phyloP scores from a whole-genome alignment of 2,113 vertebrate genomes.

The Merops nubicus region DNA sequence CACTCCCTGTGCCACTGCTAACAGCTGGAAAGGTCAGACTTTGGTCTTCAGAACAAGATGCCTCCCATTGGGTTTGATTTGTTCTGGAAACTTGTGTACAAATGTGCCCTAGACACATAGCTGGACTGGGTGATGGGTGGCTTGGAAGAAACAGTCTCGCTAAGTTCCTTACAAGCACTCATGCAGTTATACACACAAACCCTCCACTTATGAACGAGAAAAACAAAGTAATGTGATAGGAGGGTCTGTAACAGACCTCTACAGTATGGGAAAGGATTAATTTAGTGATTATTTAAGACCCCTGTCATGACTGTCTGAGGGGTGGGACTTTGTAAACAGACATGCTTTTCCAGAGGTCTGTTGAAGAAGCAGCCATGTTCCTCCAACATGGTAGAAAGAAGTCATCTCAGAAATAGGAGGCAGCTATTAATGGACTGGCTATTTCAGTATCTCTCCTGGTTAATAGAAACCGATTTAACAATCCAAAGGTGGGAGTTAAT shows the following conservation, averaged over 20 bases:
- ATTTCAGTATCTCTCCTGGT: background rate
- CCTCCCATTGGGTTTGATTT: background rate
- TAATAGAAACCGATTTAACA: background rate
- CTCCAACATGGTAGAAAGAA: background rate
- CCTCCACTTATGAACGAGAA: background rate
- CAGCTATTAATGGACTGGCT: background rate
- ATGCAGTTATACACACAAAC: background rate
- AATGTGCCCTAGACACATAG: background rate
- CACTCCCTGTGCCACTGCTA: fast-evolving
- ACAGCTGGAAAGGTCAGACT: background rate
- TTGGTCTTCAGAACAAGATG: background rate
- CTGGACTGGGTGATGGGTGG: background rate
- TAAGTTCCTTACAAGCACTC: background rate
- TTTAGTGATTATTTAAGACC: background rate
- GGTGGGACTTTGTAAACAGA: background rate
- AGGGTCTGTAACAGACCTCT: background rate
- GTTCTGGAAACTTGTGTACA: background rate
- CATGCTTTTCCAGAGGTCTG: background rate
- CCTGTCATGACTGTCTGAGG: background rate
- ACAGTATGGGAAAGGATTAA: background rate
- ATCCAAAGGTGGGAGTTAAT: slow-evolving; percentile 4
- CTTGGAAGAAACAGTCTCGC: background rate
- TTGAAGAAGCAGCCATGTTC: background rate
- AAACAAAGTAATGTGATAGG: background rate
- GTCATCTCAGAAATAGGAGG: background rate